phyloP scores from a whole-genome alignment of 2,888 invertebrate species.

The Ectropis crepuscularia region DNA sequence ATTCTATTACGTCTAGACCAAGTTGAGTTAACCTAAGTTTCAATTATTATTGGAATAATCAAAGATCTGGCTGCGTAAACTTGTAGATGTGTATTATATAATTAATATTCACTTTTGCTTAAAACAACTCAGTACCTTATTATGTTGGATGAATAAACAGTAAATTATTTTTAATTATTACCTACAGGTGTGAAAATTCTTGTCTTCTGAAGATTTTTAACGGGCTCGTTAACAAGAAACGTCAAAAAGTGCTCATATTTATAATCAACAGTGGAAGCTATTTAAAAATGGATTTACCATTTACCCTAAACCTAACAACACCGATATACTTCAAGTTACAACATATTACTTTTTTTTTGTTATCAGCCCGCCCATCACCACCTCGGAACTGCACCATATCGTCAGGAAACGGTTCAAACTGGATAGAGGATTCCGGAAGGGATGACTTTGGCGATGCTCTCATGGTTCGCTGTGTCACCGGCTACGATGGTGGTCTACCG shows the following conservation, averaged over 20 bases:
- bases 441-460: slow-evolving; percentile 77
- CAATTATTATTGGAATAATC: slow-evolving; percentile 11
- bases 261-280: too few species aligned
- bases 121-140: neutral
- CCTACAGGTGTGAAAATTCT: too few species aligned
- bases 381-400: slow-evolving; percentile 93
- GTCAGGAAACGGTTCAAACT: slow-evolving; percentile 83
- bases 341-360: too few species aligned
- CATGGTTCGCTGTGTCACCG: slow-evolving; percentile 93
- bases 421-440: slow-evolving; percentile 70
- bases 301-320: too few species aligned
- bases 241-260: too few species aligned
- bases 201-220: too few species aligned
- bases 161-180: too few species aligned
- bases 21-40: slow-evolving; percentile 12
- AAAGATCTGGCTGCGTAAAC: slow-evolving; percentile 5
- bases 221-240: too few species aligned
- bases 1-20: slow-evolving; percentile 6
- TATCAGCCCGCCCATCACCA: slow-evolving; percentile 90
- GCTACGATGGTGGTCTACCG: slow-evolving; percentile 95
- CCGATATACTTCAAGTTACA: too few species aligned
- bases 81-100: slow-evolving; percentile 1
- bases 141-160: neutral
- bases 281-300: too few species aligned
- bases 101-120: slow-evolving; percentile 11